Percentiles rank a stretch among this genome's conserved stretches.
phyloP scores from a whole-genome alignment of 2,888 invertebrate genomes.

The Dermolepida albohirtum region DNA sequence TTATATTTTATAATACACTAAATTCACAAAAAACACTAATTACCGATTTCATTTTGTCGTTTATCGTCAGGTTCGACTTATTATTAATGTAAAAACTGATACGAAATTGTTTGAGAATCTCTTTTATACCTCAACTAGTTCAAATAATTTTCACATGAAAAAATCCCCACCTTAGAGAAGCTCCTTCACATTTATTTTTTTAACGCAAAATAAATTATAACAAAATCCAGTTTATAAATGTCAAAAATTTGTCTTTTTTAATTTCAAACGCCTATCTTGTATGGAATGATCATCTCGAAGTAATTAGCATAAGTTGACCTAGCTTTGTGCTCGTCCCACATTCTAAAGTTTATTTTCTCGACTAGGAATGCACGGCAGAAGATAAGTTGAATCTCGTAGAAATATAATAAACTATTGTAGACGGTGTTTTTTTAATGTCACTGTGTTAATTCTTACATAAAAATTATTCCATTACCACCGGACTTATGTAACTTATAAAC shows the following conservation, averaged over 20 bases:
- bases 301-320: slow-evolving; percentile 35
- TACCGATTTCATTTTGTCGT: slow-evolving; percentile 42
- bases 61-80: background rate
- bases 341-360: slow-evolving; percentile 19
- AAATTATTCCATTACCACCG: too few species aligned
- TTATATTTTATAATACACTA: background rate
- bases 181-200: slow-evolving; percentile 35
- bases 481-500: too few species aligned
- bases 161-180: slow-evolving; percentile 8
- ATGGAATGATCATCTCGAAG: slow-evolving; percentile 5
- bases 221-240: slow-evolving; percentile 34
- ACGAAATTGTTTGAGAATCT: slow-evolving; percentile 2
- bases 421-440: too few species aligned
- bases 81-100: slow-evolving; percentile 21
- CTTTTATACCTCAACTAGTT: slow-evolving; percentile 39
- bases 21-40: slow-evolving; percentile 2
- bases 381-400: background rate
- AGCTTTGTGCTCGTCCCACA: slow-evolving; percentile 31
- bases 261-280: background rate
- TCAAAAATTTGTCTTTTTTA: slow-evolving; percentile 25
- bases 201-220: slow-evolving; percentile 19
- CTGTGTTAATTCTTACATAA: too few species aligned
- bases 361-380: slow-evolving; percentile 14
- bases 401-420: too few species aligned
- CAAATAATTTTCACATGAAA: slow-evolving; percentile 5